Conservation (phyloP, 2,113 vertebrate genomes). For the Pipa parva region DNA sequence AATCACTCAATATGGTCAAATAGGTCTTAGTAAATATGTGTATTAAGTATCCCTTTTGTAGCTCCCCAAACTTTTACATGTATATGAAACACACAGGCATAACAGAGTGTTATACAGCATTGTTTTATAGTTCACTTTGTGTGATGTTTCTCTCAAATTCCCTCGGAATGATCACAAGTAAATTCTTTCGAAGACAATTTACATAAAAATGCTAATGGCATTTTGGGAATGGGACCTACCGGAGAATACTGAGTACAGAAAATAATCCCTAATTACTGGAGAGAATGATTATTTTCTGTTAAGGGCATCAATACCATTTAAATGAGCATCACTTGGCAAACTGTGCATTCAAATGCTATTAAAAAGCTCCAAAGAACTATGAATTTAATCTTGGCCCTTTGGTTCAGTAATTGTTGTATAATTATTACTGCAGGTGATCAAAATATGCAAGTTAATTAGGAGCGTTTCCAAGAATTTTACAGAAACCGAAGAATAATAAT, state of each 20-base stretch:
- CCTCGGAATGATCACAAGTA: neutral
- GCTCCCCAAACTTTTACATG: no score
- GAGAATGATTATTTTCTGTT: neutral
- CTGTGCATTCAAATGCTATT: slow-evolving; percentile 13
- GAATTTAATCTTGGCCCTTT: slow-evolving; percentile 12
- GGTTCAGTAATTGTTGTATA: slow-evolving; percentile 22
- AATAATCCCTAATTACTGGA: neutral
- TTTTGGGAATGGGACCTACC: neutral
- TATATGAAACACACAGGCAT: no score
- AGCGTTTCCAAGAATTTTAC: neutral
- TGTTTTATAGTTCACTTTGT: no score
- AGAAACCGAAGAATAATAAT: neutral
- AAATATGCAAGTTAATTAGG: slow-evolving; percentile 12
- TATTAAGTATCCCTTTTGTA: no score
- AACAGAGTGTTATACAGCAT: no score
- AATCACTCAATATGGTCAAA: no score
- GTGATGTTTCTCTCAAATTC: no score
- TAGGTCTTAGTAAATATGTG: no score
- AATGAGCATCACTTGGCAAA: neutral
- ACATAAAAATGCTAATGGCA: neutral
- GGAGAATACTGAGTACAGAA: neutral
- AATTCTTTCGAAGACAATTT: neutral
- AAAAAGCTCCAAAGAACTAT: slow-evolving; percentile 14
- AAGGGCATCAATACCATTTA: slow-evolving; percentile 1
- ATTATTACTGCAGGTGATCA: slow-evolving; percentile 32